A percentile compares a stretch with the other conserved stretches of the same genome.
phyloP scores from a whole-genome alignment of 2,888 invertebrate genomes.

The Opisthograptis luteolata region DNA sequence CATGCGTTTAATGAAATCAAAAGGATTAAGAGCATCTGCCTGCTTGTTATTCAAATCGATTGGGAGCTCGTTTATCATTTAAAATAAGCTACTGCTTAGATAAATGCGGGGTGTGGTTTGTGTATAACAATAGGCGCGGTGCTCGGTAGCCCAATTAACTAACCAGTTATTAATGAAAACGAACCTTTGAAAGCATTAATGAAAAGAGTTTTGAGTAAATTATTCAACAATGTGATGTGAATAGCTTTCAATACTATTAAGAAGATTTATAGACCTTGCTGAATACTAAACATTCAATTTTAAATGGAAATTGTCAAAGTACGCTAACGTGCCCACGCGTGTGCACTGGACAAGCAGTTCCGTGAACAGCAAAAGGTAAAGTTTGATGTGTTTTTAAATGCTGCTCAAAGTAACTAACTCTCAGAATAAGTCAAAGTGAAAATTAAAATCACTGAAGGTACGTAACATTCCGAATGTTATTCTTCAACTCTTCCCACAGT shows the following conservation, averaged over 20 bases:
- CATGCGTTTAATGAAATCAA: constrained; percentile 84
- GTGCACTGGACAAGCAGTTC: too few species aligned
- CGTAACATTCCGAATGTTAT: too few species aligned
- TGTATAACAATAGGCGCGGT: constrained; percentile 75
- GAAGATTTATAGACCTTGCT: constrained; percentile 6
- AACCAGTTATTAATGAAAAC: constrained; percentile 70
- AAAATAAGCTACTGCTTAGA: constrained; percentile 83
- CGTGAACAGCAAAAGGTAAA: too few species aligned
- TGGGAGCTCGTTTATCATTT: constrained; percentile 83
- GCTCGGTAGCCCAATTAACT: constrained; percentile 75
- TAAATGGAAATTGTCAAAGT: too few species aligned
- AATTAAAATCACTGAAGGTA: too few species aligned
- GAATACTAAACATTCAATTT: constrained; percentile 1
- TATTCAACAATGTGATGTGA: constrained; percentile 39
- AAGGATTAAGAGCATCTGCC: constrained; percentile 85
- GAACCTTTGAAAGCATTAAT: constrained; percentile 46
- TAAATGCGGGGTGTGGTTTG: constrained; percentile 79
- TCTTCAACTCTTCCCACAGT: constrained; percentile 13
- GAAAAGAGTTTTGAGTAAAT: constrained; percentile 44
- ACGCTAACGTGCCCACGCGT: too few species aligned
- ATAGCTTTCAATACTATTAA: constrained; percentile 8
- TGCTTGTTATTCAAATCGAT: constrained; percentile 84
- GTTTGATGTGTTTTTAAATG: too few species aligned
- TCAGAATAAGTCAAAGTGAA: not conserved
- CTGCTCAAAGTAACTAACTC: too few species aligned